Conservation (phyloP, 2,888 invertebrate species). For the Oasisia sp. region DNA sequence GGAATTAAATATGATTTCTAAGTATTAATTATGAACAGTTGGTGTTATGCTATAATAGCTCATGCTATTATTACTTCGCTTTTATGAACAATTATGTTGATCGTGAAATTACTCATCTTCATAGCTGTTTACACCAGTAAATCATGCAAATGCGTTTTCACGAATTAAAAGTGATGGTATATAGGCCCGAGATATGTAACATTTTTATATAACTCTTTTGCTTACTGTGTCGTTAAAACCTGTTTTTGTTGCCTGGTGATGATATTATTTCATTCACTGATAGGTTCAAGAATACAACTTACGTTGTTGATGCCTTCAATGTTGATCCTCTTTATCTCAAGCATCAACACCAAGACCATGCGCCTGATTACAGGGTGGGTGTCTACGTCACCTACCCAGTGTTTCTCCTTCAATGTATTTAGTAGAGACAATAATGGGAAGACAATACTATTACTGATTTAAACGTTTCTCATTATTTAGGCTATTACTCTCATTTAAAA, state of each 20-base stretch:
- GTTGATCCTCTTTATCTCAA: slow-evolving; percentile 65
- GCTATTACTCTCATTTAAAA: too few species aligned
- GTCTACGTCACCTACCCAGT: neutral
- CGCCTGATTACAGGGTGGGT: slow-evolving; percentile 64
- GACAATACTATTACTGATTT: too few species aligned
- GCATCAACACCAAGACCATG: slow-evolving; percentile 59
- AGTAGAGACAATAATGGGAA: neutral
- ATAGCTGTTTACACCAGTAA: too few species aligned
- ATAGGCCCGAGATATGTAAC: too few species aligned
- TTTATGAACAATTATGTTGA: neutral
- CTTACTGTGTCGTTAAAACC: neutral
- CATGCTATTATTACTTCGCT: neutral
- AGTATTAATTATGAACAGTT: neutral
- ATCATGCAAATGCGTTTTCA: too few species aligned
- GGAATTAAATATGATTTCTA: neutral
- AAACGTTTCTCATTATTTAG: neutral
- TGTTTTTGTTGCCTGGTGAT: neutral
- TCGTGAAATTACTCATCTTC: too few species aligned
- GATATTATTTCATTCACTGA: slow-evolving; percentile 35
- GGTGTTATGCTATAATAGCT: neutral
- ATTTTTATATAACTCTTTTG: neutral
- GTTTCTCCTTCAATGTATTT: neutral
- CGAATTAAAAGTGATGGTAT: too few species aligned
- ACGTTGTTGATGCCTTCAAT: slow-evolving; percentile 62
- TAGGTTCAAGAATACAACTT: slow-evolving; percentile 74